Percentiles rank a stretch among this genome's conserved stretches.
Conservation (phyloP, 2,113 vertebrate genomes). For the Periophthalmodon schlosseri region DNA sequence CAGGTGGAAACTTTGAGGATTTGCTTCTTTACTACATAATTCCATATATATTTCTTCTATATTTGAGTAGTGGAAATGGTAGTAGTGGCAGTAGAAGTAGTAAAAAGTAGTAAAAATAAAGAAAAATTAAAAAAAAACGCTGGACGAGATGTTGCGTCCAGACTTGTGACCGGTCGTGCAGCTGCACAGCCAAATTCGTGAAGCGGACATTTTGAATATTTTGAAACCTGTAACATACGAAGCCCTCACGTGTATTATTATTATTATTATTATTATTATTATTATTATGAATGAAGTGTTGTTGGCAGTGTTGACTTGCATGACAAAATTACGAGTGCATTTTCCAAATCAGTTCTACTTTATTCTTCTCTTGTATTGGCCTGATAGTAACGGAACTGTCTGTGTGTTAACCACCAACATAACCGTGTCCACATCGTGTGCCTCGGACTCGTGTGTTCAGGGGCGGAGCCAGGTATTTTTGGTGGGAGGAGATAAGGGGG, state of each 20-base stretch:
- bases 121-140: too few relatives aligned
- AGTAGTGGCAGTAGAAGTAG: too few relatives aligned
- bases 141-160: too few relatives aligned
- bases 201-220: not conserved
- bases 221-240: constrained; percentile 50
- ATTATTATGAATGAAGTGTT: constrained; percentile 28
- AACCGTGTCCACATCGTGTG: not conserved
- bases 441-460: not conserved
- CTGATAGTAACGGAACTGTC: constrained; percentile 9
- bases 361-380: constrained; percentile 17
- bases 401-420: constrained; percentile 24
- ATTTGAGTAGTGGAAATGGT: too few relatives aligned
- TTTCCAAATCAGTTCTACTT: constrained; percentile 17
- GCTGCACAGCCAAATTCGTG: not conserved
- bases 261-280: constrained; percentile 16
- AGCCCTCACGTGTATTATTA: constrained; percentile 11
- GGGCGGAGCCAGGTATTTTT: too few relatives aligned
- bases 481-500: too few relatives aligned
- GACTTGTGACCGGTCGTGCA: too few relatives aligned
- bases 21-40: too few relatives aligned
- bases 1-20: too few relatives aligned
- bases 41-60: too few relatives aligned
- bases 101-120: too few relatives aligned
- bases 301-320: constrained; percentile 47
- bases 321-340: constrained; percentile 32